A percentile compares a stretch with the other conserved stretches of the same genome.
Evolutionary conservation across 2,888 invertebrate species (phyloP).

Genomic region (Napeogenes sylphis): DNA sequence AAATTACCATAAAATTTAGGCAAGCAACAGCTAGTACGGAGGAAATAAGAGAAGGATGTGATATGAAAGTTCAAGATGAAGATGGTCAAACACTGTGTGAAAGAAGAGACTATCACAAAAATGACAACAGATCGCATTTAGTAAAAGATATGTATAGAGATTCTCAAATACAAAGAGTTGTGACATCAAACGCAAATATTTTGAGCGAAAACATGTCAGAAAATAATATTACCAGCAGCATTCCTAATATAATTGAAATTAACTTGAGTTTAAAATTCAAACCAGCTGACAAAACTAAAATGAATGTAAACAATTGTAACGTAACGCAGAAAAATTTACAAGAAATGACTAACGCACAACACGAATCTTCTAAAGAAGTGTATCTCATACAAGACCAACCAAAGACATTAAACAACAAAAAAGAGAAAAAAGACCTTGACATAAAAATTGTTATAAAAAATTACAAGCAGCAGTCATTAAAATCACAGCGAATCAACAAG

Average conservation of each 20-base stretch:
- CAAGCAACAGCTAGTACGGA: slow-evolving; percentile 45
- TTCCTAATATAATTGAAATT: slow-evolving; percentile 56
- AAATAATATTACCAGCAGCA: slow-evolving; percentile 36
- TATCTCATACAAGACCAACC: slow-evolving; percentile 42
- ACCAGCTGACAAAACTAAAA: slow-evolving; percentile 49
- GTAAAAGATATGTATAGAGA: slow-evolving; percentile 46
- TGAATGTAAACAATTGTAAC: slow-evolving; percentile 43
- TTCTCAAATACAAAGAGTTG: slow-evolving; percentile 44
- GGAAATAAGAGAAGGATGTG: slow-evolving; percentile 46
- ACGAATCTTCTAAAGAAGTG: slow-evolving; percentile 41
- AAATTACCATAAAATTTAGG: slow-evolving; percentile 45
- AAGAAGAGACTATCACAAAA: slow-evolving; percentile 46
- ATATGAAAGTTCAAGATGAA: slow-evolving; percentile 53
- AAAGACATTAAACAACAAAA: slow-evolving; percentile 31
- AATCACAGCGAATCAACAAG: slow-evolving; percentile 27
- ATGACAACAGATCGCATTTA: slow-evolving; percentile 30
- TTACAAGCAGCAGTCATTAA: slow-evolving; percentile 14
- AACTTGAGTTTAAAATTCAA: slow-evolving; percentile 55
- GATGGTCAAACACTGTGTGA: slow-evolving; percentile 55
- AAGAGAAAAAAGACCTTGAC: slow-evolving; percentile 52
- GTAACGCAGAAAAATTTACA: slow-evolving; percentile 25
- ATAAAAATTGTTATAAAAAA: slow-evolving; percentile 55
- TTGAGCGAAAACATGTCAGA: slow-evolving; percentile 33
- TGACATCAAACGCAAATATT: slow-evolving; percentile 39
- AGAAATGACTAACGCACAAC: slow-evolving; percentile 23